A percentile compares a stretch with the other conserved stretches of the same genome.
phyloP scores from a whole-genome alignment of 2,113 vertebrate species.

The Isurus oxyrinchus region DNA sequence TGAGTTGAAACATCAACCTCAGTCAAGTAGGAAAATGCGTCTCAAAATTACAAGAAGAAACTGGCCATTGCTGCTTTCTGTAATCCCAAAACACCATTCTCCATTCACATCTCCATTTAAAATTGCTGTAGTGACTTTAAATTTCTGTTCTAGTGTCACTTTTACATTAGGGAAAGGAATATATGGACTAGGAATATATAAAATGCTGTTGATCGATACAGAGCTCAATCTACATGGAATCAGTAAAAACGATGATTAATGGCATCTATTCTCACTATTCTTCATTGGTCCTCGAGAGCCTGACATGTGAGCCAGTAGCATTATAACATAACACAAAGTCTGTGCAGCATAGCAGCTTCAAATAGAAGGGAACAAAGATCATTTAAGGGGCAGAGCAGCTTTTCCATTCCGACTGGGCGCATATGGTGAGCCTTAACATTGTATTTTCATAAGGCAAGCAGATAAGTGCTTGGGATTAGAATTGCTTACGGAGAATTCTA shows the following conservation, averaged over 20 bases:
- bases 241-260: not conserved
- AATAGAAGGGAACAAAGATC: not conserved
- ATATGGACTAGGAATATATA: not conserved
- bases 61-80: not conserved
- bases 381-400: not conserved
- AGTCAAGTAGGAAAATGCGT: not conserved
- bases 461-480: not conserved
- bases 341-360: not conserved
- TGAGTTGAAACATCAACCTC: not conserved
- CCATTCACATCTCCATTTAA: not conserved
- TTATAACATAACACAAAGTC: not conserved
- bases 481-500: not conserved
- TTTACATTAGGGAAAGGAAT: not conserved
- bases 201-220: not conserved
- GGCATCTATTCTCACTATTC: not conserved
- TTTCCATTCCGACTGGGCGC: not conserved
- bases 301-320: not conserved
- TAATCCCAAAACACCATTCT: not conserved
- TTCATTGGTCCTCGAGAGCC: not conserved
- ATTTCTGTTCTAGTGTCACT: not conserved
- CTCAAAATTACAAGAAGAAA: not conserved
- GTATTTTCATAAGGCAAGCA: not conserved
- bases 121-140: constrained; percentile 2
- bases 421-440: not conserved
- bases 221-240: not conserved